Evolutionary conservation across 2,888 invertebrate genomes (phyloP).

Genomic region (Griposia aprilina): DNA sequence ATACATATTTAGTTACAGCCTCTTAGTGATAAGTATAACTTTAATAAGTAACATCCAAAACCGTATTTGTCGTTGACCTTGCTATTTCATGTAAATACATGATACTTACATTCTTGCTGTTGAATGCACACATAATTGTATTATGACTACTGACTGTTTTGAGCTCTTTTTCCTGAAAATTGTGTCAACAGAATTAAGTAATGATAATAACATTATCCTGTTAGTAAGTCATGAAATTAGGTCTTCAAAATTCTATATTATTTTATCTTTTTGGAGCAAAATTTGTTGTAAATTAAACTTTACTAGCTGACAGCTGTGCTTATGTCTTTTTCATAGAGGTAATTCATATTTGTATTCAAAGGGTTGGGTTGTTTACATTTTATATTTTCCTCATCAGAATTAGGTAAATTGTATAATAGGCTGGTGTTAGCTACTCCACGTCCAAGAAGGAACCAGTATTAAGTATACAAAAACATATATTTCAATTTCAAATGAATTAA

Average conservation of each 20-base stretch:
- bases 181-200: neutral
- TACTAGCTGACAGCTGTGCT: neutral
- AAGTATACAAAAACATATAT: neutral
- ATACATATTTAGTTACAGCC: neutral
- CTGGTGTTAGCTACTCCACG: neutral
- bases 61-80: neutral
- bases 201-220: neutral
- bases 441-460: neutral
- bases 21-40: neutral
- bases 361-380: neutral
- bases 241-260: neutral
- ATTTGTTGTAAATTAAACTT: neutral
- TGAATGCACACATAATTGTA: constrained; percentile 15
- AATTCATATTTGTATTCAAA: neutral
- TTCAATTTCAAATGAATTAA: neutral
- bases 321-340: neutral
- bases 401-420: neutral
- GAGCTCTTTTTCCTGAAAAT: constrained; percentile 29
- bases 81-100: neutral
- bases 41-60: neutral
- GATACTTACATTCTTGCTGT: constrained; percentile 7
- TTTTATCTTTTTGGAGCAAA: neutral
- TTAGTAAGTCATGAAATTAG: constrained; percentile 1
- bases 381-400: neutral
- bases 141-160: neutral